Evolutionary conservation across 64 coral and sea anemone genomes (phyloP), one percentile per base, ranked within the genome.

Genomic region (Stylophora pistillata): DNA sequence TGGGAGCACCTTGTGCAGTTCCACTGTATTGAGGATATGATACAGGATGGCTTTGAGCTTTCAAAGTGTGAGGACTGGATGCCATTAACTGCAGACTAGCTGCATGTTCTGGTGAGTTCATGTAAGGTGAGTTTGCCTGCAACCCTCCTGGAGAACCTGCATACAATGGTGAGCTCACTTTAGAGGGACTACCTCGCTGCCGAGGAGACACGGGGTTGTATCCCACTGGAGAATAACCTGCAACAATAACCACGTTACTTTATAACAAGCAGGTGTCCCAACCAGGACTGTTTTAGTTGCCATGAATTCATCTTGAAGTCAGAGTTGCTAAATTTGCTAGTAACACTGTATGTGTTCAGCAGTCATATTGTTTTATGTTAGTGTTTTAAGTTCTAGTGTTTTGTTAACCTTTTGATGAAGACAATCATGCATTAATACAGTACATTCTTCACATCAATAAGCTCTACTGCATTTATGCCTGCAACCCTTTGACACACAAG

Each of bases 111-210:
- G 88, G 78, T 23, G 95, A 91, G 74, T 91, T 97, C 62, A n/a
- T 66, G 69, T 97, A 97, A 15, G 95, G 69, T 53, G 91, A 82
- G n/a, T 97, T 87, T 56, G 85, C 71, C 32, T 95, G 94, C 29
- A 87, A 30, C 55, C 85, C 63, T 41, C 72, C 86, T 56, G 95
- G 87, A 77, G 95, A 97, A 0, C 95, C 95, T 59, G 87, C 75
- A 86, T 87, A 97, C 80, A 92, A 78, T 26, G 95, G 81, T 28
- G 95, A 92, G 18, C 87, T 88, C 16, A 88, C 85, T 56, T 86
- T 89, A 81, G 89, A 77, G 71, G 95, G 74, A 64, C 88, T 81
- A 13, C 77, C 82, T 59, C 71, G 56, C 32, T 89, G 91, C 87
- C 82, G 80, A 34, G 91, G 91, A 29, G 91, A 90, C 66, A 87